Evolutionary conservation across 2,888 invertebrate genomes (phyloP), one percentile per base, ranked within the genome.

Genomic region (Graphium colonna): DNA sequence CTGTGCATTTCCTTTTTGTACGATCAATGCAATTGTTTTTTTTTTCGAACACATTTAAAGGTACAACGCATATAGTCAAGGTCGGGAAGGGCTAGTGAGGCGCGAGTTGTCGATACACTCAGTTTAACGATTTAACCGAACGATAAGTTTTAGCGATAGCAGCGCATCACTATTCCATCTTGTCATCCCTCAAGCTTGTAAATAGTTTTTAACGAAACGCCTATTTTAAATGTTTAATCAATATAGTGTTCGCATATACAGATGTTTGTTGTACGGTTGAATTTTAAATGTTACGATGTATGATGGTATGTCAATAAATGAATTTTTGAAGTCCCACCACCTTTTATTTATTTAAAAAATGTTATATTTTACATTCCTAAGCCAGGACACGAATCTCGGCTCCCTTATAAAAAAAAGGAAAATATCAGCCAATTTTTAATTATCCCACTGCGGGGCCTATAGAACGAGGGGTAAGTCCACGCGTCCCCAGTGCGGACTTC

Each of bases 261-360:
- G 52, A 61, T 61, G 66, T 64, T 75, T 77, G 73, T 75, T 78
- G 78, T 79, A 79, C 74, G 77, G 73, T 71, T 67, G 70, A 58
- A 69, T 72, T 79, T 77, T 76, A 75, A 73, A 76, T 74, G 77
- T 79, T 79, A 78, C 73, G 67, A 78, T 77, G 71, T 79, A 77
- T 71, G 70, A 69, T 72, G 76, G 76, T 68, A 79, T 70, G 81
- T 74, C 77, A 78, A 73, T 80, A 81, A 76, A 82, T 81, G 69
- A 74, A 72, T 75, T 73, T 75, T 75, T 67, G 67, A 73, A 71
- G 40, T n/a, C 13, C 2, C 16, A 38, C 1, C 5, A 9, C 13
- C 3, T 41, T 36, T 46, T 55, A 21, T 45, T 40, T 28, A 21
- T 21, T 3, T 21, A n/a, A n/a, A n/a, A n/a, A n/a, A n/a, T n/a